These are phyloP conservation scores for Cyanistes caeruleus DNA, from an alignment of 2,113 vertebrate species.

Conservation along the genomic window DNA sequence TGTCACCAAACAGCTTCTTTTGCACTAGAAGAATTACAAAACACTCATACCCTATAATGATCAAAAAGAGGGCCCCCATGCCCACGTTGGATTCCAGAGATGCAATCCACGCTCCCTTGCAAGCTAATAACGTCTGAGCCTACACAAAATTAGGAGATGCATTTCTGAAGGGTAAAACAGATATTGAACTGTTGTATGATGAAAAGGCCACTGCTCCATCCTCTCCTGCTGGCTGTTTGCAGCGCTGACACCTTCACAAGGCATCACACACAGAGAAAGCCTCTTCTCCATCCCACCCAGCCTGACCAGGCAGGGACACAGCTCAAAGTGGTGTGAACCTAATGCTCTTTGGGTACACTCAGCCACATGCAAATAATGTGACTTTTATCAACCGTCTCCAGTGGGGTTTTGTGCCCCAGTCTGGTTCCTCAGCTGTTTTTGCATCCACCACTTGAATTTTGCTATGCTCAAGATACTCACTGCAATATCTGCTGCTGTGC, in stretches of 20 bases:
- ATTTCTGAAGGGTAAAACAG: neutral
- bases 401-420: neutral
- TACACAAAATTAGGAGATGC: neutral
- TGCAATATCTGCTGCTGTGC: neutral
- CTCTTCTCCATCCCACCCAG: neutral
- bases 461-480: neutral
- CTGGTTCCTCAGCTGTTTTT: neutral
- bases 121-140: neutral
- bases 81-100: constrained; percentile 16
- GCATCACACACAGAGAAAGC: neutral
- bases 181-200: neutral
- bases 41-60: constrained; percentile 61
- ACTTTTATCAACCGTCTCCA: neutral
- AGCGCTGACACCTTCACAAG: neutral
- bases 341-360: neutral
- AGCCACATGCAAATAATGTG: neutral
- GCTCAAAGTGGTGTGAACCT: neutral
- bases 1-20: constrained; percentile 79
- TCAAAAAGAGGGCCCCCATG: constrained; percentile 59
- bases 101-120: neutral
- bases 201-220: neutral
- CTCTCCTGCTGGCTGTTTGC: neutral
- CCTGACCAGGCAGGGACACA: neutral
- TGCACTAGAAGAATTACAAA: constrained; percentile 71
- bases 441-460: neutral